These are phyloP conservation scores for Xenops minutus DNA, from an alignment of 2,797 vertebrate species.

Conservation along the genomic window DNA sequence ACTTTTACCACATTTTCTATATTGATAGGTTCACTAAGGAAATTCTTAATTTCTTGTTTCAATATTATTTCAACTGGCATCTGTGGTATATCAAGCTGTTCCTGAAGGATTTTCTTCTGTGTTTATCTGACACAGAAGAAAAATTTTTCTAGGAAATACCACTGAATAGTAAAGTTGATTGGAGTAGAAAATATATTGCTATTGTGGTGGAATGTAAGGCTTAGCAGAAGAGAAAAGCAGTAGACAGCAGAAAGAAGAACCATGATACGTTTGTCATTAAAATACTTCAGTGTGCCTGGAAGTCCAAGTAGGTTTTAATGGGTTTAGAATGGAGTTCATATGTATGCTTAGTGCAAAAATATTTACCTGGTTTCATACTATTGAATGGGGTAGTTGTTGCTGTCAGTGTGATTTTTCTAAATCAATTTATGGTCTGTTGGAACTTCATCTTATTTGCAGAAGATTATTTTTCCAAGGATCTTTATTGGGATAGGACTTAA, in stretches of 20 bases:
- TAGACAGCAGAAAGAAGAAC: slow-evolving; percentile 35
- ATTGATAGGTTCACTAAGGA: not conserved
- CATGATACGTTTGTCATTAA: not conserved
- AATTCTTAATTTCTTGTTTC: slow-evolving; percentile 21
- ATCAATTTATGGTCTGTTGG: slow-evolving; percentile 1
- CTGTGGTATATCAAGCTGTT: slow-evolving; percentile 12
- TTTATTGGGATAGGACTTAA: slow-evolving; percentile 36
- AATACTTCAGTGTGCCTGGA: slow-evolving; percentile 14
- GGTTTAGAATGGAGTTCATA: not conserved
- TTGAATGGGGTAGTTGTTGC: not conserved
- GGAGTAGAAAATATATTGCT: slow-evolving; percentile 44
- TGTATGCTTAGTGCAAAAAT: not conserved
- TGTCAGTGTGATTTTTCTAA: not conserved
- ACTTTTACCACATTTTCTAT: not conserved
- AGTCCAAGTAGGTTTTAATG: slow-evolving; percentile 16
- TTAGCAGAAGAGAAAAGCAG: slow-evolving; percentile 36
- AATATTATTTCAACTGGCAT: slow-evolving; percentile 23
- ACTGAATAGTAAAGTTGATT: slow-evolving; percentile 44
- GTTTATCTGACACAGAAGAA: slow-evolving; percentile 42
- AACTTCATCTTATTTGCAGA: not conserved
- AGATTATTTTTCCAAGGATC: slow-evolving; percentile 21
- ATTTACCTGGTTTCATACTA: slow-evolving; percentile 20
- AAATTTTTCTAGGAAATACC: slow-evolving; percentile 53
- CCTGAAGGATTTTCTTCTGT: slow-evolving; percentile 30
- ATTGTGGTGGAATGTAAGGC: slow-evolving; percentile 45